phyloP scores from a whole-genome alignment of 1,140 invertebrate genomes.

The Lutraria rhynchaena region DNA sequence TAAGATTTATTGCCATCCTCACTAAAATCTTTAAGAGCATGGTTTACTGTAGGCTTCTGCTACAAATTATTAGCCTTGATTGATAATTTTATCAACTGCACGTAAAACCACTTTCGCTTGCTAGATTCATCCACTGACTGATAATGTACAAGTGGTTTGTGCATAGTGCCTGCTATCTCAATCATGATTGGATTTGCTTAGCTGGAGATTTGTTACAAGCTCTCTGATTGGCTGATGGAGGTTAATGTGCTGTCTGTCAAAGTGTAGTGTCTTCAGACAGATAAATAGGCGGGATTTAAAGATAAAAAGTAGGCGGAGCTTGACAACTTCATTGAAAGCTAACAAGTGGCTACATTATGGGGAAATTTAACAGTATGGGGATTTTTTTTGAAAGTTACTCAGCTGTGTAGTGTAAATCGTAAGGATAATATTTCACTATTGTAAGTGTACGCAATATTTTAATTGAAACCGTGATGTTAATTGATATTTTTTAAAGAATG shows the following conservation, averaged over 20 bases:
- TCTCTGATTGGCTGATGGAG: slow-evolving; percentile 45
- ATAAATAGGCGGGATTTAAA: slow-evolving; percentile 35
- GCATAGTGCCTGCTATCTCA: not conserved
- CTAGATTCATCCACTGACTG: too few species aligned
- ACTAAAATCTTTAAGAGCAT: too few species aligned
- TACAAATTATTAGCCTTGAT: too few species aligned
- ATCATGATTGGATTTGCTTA: slow-evolving; percentile 30
- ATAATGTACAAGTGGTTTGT: slow-evolving; percentile 40
- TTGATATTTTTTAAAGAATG: not conserved
- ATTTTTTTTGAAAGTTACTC: slow-evolving; percentile 50
- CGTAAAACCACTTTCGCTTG: too few species aligned
- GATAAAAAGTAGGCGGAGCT: slow-evolving; percentile 12
- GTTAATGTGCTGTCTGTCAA: slow-evolving; percentile 34
- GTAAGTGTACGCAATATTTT: slow-evolving; percentile 34
- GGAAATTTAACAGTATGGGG: slow-evolving; percentile 33
- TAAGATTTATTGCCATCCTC: too few species aligned
- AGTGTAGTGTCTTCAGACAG: slow-evolving; percentile 14
- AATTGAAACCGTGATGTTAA: not conserved
- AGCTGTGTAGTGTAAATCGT: slow-evolving; percentile 25
- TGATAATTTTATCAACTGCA: too few species aligned
- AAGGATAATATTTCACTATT: slow-evolving; percentile 47
- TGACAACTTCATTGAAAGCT: slow-evolving; percentile 23
- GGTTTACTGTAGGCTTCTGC: too few species aligned
- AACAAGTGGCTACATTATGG: slow-evolving; percentile 52
- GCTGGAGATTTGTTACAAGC: not conserved